These are phyloP conservation scores for Antechinus flavipes DNA, from an alignment of 2,113 vertebrate species.

Conservation along the genomic window DNA sequence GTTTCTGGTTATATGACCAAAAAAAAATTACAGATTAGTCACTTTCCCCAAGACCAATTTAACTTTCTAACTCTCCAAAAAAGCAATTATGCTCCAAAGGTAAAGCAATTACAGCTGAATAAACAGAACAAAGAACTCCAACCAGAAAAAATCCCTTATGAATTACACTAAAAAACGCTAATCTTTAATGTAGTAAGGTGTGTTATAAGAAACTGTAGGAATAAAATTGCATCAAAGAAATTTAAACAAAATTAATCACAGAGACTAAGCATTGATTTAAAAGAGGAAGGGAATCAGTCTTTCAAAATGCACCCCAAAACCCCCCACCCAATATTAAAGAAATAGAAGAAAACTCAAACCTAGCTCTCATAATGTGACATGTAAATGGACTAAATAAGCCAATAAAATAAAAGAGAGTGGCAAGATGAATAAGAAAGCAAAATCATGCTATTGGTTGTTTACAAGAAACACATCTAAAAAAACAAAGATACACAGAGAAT, in stretches of 20 bases:
- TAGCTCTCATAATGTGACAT: not conserved
- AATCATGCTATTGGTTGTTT: not conserved
- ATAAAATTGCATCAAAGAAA: not conserved
- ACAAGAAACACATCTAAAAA: not conserved
- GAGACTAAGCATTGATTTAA: not conserved
- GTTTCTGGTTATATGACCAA: not conserved
- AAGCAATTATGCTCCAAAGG: not conserved
- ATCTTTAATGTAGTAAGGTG: not conserved
- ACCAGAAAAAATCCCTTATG: not conserved
- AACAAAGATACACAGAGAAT: not conserved
- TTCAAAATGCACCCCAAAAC: not conserved
- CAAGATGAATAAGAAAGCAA: not conserved
- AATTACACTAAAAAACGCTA: not conserved
- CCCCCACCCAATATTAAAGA: not conserved
- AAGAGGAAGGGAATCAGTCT: not conserved
- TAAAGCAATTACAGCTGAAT: conserved; percentile 2
- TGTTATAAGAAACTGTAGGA: not conserved
- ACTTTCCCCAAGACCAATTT: not conserved
- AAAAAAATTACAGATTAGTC: not conserved
- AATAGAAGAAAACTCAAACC: not conserved
- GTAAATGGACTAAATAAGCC: not conserved
- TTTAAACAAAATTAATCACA: not conserved
- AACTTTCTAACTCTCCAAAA: not conserved
- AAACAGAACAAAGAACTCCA: not conserved
- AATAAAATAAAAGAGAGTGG: not conserved